A percentile compares a stretch with the other conserved stretches of the same genome.
Evolutionary conservation across 2,888 invertebrate species (phyloP).

Genomic region (Carabus problematicus): DNA sequence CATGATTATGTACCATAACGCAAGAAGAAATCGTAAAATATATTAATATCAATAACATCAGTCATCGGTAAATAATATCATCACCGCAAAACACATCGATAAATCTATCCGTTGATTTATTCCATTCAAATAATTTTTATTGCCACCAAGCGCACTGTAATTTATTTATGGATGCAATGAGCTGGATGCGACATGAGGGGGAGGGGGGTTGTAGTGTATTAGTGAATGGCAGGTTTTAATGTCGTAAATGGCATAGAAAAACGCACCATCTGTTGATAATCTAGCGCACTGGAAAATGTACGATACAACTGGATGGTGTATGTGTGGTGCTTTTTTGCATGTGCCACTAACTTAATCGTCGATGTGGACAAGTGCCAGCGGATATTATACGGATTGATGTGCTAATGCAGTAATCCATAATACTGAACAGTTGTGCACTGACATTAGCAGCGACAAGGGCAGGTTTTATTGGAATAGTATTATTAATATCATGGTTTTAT

Average conservation of each 20-base stretch:
- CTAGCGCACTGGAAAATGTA: constrained; percentile 50
- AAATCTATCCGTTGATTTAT: constrained; percentile 11
- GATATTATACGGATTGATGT: background rate
- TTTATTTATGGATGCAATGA: constrained; percentile 30
- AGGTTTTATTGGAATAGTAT: too few species aligned
- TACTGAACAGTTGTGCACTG: too few species aligned
- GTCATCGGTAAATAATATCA: too few species aligned
- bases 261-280: constrained; percentile 62
- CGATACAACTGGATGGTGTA: constrained; percentile 1
- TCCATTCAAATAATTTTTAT: constrained; percentile 33
- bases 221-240: constrained; percentile 50
- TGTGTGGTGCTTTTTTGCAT: constrained; percentile 52
- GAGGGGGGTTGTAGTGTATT: background rate
- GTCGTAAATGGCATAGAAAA: constrained; percentile 62
- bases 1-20: too few species aligned
- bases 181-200: background rate
- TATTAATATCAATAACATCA: too few species aligned
- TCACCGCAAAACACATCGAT: background rate
- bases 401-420: background rate
- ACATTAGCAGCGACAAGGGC: too few species aligned
- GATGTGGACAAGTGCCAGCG: constrained; percentile 37
- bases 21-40: too few species aligned
- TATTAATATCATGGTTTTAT: too few species aligned
- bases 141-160: constrained; percentile 28
- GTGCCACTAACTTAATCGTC: constrained; percentile 19